Evolutionary conservation across 2,888 invertebrate genomes (phyloP), one percentile per base, ranked within the genome.

Genomic region (Ophonus ardosiacus): DNA sequence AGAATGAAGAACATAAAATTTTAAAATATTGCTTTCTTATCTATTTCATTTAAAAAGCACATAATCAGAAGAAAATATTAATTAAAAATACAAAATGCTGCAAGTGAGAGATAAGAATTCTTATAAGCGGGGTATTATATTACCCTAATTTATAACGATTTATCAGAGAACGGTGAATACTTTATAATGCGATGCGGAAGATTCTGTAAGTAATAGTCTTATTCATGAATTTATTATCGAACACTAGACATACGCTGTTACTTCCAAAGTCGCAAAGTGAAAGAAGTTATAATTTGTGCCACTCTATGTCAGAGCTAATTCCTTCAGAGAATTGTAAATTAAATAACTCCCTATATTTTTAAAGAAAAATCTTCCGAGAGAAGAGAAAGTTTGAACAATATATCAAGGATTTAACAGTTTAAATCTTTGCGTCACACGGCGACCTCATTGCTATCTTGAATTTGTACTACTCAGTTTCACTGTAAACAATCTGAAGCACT

Each of bases 1-100:
- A 24, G 3, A 2, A 24, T 24, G 3, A 24, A 24, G 3, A 24
- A 3, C 3, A 24, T 24, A 2, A 1, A 24, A 24, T 2, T 24
- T 24, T 24, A 1, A 24, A 24, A 24, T 24, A 2, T 24, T 24
- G 1, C 24, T 24, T 24, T 24, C 1, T 43, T 43, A 1, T n/a
- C 31, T 65, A 65, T 65, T 65, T 31, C n/a, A 74, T 18, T 51
- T 74, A 43, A 74, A 43, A 40, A 74, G 74, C 17, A 74, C 18
- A 74, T 43, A 74, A 74, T 74, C 43, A 74, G 43, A 74, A 74
- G 74, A 74, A 74, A 78, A 78, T 78, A 78, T 78, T 78, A 56
- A 78, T 78, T 78, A 78, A 57, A 57, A 78, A 78, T 24, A 78
- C 31, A 57, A 78, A 78, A 78, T 24, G 24, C 56, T 78, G 76